phyloP scores from a whole-genome alignment of 1,140 invertebrate genomes.

The Steinernema feltiae region DNA sequence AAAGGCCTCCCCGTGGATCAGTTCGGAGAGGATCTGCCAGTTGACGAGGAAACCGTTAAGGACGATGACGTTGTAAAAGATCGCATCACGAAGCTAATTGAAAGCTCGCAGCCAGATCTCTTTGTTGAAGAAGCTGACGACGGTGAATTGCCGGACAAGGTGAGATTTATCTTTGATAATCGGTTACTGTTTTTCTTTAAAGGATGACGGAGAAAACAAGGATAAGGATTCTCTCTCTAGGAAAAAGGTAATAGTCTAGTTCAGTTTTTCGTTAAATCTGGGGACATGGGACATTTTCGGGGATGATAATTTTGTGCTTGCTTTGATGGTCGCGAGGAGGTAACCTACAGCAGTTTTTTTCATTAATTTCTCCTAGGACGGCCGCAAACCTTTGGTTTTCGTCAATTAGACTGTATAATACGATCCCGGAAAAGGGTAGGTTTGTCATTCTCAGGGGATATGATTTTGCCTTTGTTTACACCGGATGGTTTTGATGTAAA shows the following conservation, averaged over 20 bases:
- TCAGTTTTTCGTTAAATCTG: neutral
- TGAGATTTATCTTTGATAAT: neutral
- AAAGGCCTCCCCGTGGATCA: slow-evolving; percentile 24
- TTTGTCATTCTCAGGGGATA: neutral
- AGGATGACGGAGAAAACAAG: slow-evolving; percentile 9
- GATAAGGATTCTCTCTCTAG: neutral
- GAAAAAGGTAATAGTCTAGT: neutral
- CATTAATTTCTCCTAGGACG: neutral
- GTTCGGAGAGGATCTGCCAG: slow-evolving; percentile 30
- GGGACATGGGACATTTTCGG: neutral
- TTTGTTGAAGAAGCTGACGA: neutral
- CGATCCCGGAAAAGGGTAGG: slow-evolving; percentile 6
- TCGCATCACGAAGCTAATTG: slow-evolving; percentile 3
- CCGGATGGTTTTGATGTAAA: neutral
- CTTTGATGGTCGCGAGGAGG: neutral
- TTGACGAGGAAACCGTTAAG: slow-evolving; percentile 35
- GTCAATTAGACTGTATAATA: neutral
- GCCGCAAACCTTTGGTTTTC: neutral
- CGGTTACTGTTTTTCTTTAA: neutral
- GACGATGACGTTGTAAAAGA: slow-evolving; percentile 31
- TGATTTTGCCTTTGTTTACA: neutral
- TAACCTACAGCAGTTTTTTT: slow-evolving; percentile 1
- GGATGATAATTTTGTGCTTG: slow-evolving; percentile 1
- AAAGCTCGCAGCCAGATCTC: slow-evolving; percentile 2
- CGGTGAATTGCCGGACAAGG: neutral